These are phyloP conservation scores for Atherinomorus stipes DNA, from an alignment of 2,113 vertebrate genomes.

Conservation along the genomic window DNA sequence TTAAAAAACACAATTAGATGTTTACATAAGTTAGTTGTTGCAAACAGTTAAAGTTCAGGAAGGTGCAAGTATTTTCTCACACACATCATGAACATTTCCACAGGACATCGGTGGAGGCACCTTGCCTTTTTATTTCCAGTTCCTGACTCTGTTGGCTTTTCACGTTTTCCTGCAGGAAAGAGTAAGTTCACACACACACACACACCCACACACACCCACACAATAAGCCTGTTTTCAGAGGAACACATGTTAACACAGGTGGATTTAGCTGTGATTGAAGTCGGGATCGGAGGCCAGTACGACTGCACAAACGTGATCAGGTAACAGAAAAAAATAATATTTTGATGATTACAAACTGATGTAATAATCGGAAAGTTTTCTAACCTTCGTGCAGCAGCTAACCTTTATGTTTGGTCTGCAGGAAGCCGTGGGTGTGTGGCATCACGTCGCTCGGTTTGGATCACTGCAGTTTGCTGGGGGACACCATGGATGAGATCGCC, in stretches of 20 bases:
- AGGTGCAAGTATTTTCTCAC: no score
- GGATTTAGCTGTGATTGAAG: slow-evolving; percentile 89
- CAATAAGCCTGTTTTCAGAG: background rate
- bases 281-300: slow-evolving; percentile 90
- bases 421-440: slow-evolving; percentile 88
- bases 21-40: no score
- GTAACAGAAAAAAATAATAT: slow-evolving; percentile 56
- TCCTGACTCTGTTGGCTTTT: slow-evolving; percentile 91
- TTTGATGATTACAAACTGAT: background rate
- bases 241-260: slow-evolving; percentile 81
- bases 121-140: slow-evolving; percentile 90
- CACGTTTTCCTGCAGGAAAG: slow-evolving; percentile 89
- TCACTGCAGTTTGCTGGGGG: slow-evolving; percentile 89
- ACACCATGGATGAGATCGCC: slow-evolving; percentile 90
- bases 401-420: slow-evolving; percentile 45
- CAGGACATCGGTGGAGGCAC: slow-evolving; percentile 71
- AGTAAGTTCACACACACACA: slow-evolving; percentile 79
- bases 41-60: no score
- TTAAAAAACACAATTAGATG: no score
- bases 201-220: background rate
- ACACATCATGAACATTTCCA: no score
- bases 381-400: background rate
- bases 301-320: slow-evolving; percentile 92
- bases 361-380: no score
- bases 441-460: slow-evolving; percentile 88